A percentile compares a stretch with the other conserved stretches of the same genome.
Conservation (phyloP, 2,888 invertebrate genomes). For the Thymelicus sylvestris region DNA sequence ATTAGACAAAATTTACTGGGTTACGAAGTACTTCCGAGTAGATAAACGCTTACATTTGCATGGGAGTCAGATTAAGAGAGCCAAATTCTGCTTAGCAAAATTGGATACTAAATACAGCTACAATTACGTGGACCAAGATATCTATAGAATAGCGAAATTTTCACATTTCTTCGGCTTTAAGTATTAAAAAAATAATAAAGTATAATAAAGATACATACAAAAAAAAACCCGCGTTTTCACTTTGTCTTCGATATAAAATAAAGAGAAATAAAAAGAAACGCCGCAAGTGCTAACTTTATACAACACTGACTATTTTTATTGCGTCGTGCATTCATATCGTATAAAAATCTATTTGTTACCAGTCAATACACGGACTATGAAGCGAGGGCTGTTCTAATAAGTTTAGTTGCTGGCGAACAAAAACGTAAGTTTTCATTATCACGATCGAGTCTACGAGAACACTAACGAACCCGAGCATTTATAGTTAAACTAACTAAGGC, state of each 20-base stretch:
- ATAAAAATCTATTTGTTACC: slow-evolving; percentile 24
- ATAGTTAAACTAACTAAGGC: slow-evolving; percentile 15
- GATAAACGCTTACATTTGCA: too few species aligned
- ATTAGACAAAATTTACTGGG: too few species aligned
- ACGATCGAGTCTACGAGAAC: slow-evolving; percentile 23
- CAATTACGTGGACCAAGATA: too few species aligned
- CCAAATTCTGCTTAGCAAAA: too few species aligned
- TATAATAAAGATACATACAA: too few species aligned
- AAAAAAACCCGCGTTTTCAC: not conserved
- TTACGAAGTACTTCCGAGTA: too few species aligned
- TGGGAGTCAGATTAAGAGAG: too few species aligned
- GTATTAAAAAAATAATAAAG: too few species aligned
- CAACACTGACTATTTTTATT: slow-evolving; percentile 17
- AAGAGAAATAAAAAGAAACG: slow-evolving; percentile 2
- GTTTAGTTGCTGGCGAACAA: slow-evolving; percentile 22
- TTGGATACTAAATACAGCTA: too few species aligned
- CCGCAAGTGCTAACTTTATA: slow-evolving; percentile 11
- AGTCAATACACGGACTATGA: slow-evolving; percentile 21
- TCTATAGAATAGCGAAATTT: too few species aligned
- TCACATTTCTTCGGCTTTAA: too few species aligned
- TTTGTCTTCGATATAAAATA: slow-evolving; percentile 4
- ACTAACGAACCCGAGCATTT: slow-evolving; percentile 24
- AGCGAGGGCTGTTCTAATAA: slow-evolving; percentile 22
- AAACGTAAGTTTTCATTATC: slow-evolving; percentile 31
- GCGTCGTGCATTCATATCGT: slow-evolving; percentile 16